Evolutionary conservation across 2,888 invertebrate genomes (phyloP).

Genomic region (Lasioglossum oenotherae): DNA sequence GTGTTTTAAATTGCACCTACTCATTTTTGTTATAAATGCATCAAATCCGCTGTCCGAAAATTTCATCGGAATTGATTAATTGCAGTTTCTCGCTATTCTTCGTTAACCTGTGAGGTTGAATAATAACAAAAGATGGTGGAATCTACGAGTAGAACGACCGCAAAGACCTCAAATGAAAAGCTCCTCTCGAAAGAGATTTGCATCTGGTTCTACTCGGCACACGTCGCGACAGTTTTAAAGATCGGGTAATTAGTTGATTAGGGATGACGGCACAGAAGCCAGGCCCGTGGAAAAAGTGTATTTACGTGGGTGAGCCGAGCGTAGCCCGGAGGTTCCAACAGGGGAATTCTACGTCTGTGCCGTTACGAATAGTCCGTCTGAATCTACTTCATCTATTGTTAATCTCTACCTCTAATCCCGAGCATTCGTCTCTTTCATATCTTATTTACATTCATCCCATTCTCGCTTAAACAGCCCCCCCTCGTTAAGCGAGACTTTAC

Average conservation of each 20-base stretch:
- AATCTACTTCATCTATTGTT: conserved; percentile 6
- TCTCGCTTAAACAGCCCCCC: not conserved
- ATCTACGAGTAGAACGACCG: not conserved
- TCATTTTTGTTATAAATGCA: too few relatives aligned
- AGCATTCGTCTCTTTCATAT: conserved; percentile 5
- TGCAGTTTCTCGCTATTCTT: too few relatives aligned
- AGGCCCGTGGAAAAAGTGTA: not conserved
- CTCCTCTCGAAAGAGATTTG: not conserved
- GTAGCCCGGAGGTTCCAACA: not conserved
- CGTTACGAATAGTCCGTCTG: not conserved
- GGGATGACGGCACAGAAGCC: not conserved
- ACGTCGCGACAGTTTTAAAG: not conserved
- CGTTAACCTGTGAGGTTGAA: too few relatives aligned
- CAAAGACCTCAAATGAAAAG: not conserved
- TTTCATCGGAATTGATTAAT: too few relatives aligned
- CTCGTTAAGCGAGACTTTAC: not conserved
- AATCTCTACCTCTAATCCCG: not conserved
- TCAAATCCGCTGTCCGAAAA: too few relatives aligned
- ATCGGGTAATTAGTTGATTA: not conserved
- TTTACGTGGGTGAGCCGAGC: not conserved
- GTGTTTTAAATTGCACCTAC: too few relatives aligned
- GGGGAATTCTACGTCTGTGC: not conserved
- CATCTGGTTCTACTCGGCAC: not conserved
- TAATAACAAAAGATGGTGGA: too few relatives aligned
- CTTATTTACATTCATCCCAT: conserved; percentile 8